phyloP scores from a whole-genome alignment of 2,797 vertebrate species.

The Megalops cyprinoides region DNA sequence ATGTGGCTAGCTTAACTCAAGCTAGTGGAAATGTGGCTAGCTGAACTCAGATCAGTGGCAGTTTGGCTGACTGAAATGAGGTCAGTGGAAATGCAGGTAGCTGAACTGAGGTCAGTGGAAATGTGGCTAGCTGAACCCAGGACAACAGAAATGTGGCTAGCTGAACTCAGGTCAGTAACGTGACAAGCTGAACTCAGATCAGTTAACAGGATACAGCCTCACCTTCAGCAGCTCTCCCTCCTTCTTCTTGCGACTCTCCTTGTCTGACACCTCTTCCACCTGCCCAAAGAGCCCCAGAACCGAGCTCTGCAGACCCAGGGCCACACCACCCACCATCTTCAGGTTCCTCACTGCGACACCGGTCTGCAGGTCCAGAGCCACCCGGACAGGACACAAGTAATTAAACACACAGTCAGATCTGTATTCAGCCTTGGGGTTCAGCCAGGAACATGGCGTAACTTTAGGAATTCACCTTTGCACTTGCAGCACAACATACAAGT shows the following conservation, averaged over 20 bases:
- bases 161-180: not conserved
- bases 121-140: not conserved
- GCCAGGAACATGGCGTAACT: no score
- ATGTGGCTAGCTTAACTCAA: not conserved
- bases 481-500: no score
- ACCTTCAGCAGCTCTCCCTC: slow-evolving; percentile 28
- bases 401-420: not conserved
- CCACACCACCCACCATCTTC: slow-evolving; percentile 17
- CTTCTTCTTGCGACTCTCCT: slow-evolving; percentile 24
- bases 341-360: slow-evolving; percentile 34
- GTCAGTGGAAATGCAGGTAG: not conserved
- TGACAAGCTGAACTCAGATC: not conserved
- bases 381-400: no score
- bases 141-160: not conserved
- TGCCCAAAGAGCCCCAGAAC: slow-evolving; percentile 20
- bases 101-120: not conserved
- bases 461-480: no score
- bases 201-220: not conserved
- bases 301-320: slow-evolving; percentile 17
- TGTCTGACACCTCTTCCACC: slow-evolving; percentile 10
- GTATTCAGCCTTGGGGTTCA: no score
- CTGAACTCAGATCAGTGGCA: not conserved
- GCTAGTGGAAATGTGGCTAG: no score
- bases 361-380: slow-evolving; percentile 17
- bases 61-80: no score